Base-by-base conservation (phyloP, 2,113 vertebrate genomes). In the Vulpes lagopus region DNA sequence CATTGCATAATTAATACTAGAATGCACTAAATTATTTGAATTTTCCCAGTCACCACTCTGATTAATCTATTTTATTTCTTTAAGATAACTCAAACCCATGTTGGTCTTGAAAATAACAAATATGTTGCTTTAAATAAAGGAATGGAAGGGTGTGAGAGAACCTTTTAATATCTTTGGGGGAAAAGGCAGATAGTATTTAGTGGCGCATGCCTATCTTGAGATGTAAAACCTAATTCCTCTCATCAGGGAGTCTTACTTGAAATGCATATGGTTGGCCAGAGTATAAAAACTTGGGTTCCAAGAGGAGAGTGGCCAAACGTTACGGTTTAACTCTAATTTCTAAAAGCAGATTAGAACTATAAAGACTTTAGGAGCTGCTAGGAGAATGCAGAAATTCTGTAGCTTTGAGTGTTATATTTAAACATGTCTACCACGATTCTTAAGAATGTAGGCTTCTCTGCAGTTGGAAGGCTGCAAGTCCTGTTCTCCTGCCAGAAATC, bases 391-490 rank as follows among this genome's bases (percentile, higher is more conserved):
- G 81, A 74, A 98, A 93, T 89, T 35, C 57, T 86, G 53, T 97
- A 91, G 90, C 97, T 97, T 94, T 67, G 69, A 74, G 92, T 92
- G 27, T 91, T 98, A 71, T 95, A 98, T 98, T 98, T 97, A 97
- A 98, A 98, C 97, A 91, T 96, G 89, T 89, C 94, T 97, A 98
- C 95, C 86, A 97, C 98, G 94, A 97, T 97, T 87, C 96, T 98
- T 95, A 96, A 97, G 89, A 98, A 98, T 93, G 93, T 92, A 98
- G 97, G 91, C 94, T 98, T 98, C 98, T 98, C 94, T 98, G 95
- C 86, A 92, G 74, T 78, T 95, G 78, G 92, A 96, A 98, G 97
- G 94, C 78, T 96, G 86, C 79, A 60, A 96, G 96, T 97, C 97
- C 95, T 95, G 65, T 78, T 98, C 97, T 97, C 78, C 85, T 98